Percentiles rank a stretch among this genome's conserved stretches.
Conservation (phyloP, 2,113 vertebrate genomes). For the Hirundichthys speculiger region DNA sequence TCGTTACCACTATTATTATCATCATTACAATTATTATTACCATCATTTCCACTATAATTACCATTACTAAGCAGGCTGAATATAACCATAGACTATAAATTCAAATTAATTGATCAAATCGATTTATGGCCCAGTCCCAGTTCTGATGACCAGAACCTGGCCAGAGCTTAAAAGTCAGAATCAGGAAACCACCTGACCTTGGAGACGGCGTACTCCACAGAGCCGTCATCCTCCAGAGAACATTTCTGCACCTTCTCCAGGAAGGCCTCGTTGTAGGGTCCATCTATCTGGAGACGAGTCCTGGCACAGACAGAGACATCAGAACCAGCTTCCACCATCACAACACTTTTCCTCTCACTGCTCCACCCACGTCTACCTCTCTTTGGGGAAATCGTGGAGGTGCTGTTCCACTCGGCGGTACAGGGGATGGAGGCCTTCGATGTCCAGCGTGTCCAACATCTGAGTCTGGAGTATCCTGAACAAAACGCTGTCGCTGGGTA, state of each 20-base stretch:
- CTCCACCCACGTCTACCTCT: conserved; percentile 80
- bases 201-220: conserved; percentile 87
- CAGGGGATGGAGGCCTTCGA: conserved; percentile 93
- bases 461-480: conserved; percentile 93
- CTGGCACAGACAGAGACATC: conserved; percentile 63
- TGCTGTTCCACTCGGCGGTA: conserved; percentile 91
- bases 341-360: neutral
- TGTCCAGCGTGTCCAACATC: conserved; percentile 95
- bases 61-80: too few species aligned
- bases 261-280: conserved; percentile 91
- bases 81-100: too few species aligned
- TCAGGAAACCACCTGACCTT: conserved; percentile 82
- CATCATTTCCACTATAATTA: too few species aligned
- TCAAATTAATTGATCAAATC: too few species aligned
- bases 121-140: too few species aligned
- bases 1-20: too few species aligned
- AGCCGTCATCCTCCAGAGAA: conserved; percentile 89
- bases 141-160: too few species aligned
- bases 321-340: neutral
- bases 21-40: too few species aligned
- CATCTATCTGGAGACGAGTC: conserved; percentile 88
- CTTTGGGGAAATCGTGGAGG: conserved; percentile 91
- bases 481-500: conserved; percentile 90
- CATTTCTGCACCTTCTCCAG: conserved; percentile 91
- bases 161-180: too few species aligned